Evolutionary conservation across 1,140 invertebrate species (phyloP).

Genomic region (Aphaenogaster ashmeadi): DNA sequence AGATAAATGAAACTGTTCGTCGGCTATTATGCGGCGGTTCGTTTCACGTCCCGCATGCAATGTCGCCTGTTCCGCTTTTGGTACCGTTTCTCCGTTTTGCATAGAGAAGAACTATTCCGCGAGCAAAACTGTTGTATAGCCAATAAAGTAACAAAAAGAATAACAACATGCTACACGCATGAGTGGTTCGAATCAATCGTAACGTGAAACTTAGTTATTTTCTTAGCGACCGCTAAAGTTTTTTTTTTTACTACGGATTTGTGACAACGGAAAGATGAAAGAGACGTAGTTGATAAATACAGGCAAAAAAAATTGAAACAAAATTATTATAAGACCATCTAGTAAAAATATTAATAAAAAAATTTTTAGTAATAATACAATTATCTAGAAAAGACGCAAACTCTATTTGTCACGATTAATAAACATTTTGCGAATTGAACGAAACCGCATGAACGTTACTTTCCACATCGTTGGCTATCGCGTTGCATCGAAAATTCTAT

Average conservation of each 20-base stretch:
- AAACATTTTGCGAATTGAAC: conserved; percentile 3
- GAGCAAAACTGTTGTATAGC: background rate
- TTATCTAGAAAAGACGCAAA: background rate
- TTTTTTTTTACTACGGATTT: background rate
- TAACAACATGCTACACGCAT: background rate
- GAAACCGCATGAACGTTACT: background rate
- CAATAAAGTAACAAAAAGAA: background rate
- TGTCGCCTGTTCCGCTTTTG: conserved; percentile 19
- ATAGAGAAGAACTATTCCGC: background rate
- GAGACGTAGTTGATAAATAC: background rate
- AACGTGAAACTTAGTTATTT: conserved; percentile 2
- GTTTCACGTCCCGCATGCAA: conserved; percentile 18
- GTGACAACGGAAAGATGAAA: background rate
- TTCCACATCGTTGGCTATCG: conserved; percentile 5
- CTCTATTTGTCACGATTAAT: background rate
- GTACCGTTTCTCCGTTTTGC: conserved; percentile 40
- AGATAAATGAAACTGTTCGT: conserved; percentile 54
- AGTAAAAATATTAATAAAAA: conserved; percentile 2
- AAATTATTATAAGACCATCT: background rate
- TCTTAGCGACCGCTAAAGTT: background rate
- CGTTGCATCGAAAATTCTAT: conserved; percentile 28
- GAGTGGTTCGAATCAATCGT: background rate
- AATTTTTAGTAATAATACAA: background rate
- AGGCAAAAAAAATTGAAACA: too few relatives aligned
- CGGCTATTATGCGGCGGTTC: conserved; percentile 2